Base-by-base conservation (phyloP, 2,888 invertebrate species). In the Volucella zonaria region DNA sequence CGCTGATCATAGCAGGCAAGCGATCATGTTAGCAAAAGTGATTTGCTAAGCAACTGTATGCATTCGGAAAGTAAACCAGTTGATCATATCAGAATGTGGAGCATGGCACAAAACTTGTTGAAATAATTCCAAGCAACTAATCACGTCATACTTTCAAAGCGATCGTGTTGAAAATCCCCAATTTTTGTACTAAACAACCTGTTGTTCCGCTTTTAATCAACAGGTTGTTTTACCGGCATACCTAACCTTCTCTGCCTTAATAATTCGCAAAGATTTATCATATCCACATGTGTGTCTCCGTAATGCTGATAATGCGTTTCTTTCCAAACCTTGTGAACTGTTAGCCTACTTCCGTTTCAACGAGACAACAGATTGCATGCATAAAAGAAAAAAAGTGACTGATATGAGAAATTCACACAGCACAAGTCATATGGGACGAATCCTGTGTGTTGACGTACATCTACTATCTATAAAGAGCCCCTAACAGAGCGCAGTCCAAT, bases 291-390 rank as follows among this genome's bases (percentile, higher is more conserved):
- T 71, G 76, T n/a, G 3, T 47, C 49, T 6, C 43, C 11, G 18
- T 40, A 14, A 2, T n/a, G 51, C n/a, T 61, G 23, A 31, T 9
- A 43, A 38, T 8, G 62, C 38, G 54, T 23, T 31, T 51, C 31
- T 40, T 52, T 14, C 11, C 23, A 15, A 38, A 71, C 76, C 61
- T 42, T 75, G 51, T 52, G 51, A 79, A 75, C 59, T 74, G 68
- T 74, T 71, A 85, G 83, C 83, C 71, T 70, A 85, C 76, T 85
- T 85, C 83, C 83, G 83, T 54, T 74, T 47, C 64, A 43, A 9
- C 43, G 75, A 70, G 51, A 73, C 83, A 85, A 85, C 76, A 76
- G 81, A 79, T 76, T 85, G 67, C 62, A 78, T 47, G 54, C 64
- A 52, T 70, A 58, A 14, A 4, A 38, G 15, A 67, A 14, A 51